These are phyloP conservation scores for Holocentrus rufus DNA, from an alignment of 2,797 vertebrate species.

Conservation along the genomic window DNA sequence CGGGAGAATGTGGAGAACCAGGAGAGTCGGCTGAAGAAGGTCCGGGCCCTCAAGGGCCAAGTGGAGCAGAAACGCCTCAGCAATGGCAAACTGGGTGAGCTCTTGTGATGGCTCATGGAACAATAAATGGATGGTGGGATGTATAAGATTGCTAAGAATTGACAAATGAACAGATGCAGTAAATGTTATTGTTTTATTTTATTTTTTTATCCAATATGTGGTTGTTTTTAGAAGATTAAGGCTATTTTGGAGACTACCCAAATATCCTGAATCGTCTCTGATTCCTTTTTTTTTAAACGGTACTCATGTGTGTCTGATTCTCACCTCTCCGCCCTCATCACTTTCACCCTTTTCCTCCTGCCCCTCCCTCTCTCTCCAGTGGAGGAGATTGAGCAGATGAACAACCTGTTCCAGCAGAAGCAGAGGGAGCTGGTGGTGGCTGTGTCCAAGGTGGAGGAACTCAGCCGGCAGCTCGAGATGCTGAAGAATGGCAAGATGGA, in stretches of 20 bases:
- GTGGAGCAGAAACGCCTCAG: slow-evolving; percentile 94
- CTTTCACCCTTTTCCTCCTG: background rate
- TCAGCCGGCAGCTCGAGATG: slow-evolving; percentile 93
- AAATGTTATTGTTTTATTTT: background rate
- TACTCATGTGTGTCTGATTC: no score
- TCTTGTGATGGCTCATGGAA: background rate
- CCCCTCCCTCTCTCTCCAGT: slow-evolving; percentile 76
- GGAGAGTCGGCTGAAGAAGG: slow-evolving; percentile 94
- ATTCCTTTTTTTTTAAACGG: background rate
- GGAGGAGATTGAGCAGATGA: slow-evolving; percentile 99
- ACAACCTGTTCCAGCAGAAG: slow-evolving; percentile 97
- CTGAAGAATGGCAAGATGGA: slow-evolving; percentile 93
- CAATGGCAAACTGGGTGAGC: slow-evolving; percentile 91
- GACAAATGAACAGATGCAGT: background rate
- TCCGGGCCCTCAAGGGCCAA: slow-evolving; percentile 90
- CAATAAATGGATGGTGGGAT: background rate
- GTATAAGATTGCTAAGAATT: background rate
- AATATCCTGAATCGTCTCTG: background rate
- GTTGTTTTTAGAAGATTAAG: background rate
- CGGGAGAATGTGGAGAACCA: slow-evolving; percentile 94
- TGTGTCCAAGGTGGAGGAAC: slow-evolving; percentile 94
- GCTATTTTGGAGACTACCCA: background rate
- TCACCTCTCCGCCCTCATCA: background rate
- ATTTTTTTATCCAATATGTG: background rate
- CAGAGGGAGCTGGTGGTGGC: slow-evolving; percentile 94